These are phyloP conservation scores for Ophiodon elongatus DNA, from an alignment of 2,113 vertebrate genomes.

Conservation along the genomic window DNA sequence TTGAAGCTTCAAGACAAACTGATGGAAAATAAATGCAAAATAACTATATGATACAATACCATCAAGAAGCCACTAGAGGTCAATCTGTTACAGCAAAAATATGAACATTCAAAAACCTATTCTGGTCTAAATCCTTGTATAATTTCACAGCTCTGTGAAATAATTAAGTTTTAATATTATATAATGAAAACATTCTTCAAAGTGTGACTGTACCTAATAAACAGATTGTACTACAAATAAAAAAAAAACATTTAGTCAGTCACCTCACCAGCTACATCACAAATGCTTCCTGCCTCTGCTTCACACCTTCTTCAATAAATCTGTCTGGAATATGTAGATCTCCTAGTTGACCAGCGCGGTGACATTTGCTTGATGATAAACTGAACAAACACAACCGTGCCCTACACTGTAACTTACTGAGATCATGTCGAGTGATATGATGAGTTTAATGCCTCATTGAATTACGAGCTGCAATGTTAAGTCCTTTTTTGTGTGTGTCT, in stretches of 20 bases:
- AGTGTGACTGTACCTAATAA: neutral
- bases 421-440: too few relatives aligned
- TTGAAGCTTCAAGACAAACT: neutral
- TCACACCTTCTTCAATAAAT: neutral
- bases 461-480: too few relatives aligned
- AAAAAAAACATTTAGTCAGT: neutral
- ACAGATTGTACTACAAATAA: neutral
- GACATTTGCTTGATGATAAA: too few relatives aligned
- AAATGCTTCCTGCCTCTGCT: neutral
- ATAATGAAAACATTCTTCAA: neutral
- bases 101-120: neutral
- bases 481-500: too few relatives aligned
- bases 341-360: too few relatives aligned
- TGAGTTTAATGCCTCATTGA: too few relatives aligned
- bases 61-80: constrained; percentile 57
- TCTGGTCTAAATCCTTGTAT: neutral
- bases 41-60: constrained; percentile 16
- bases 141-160: neutral
- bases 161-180: neutral
- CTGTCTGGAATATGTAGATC: too few relatives aligned
- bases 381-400: too few relatives aligned
- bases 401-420: too few relatives aligned
- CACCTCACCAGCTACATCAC: neutral
- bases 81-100: constrained; percentile 17
- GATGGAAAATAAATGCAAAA: neutral